Evolutionary conservation across 2,113 vertebrate species (phyloP), one percentile per base, ranked within the genome.

Genomic region (Rhabdomys dilectus): DNA sequence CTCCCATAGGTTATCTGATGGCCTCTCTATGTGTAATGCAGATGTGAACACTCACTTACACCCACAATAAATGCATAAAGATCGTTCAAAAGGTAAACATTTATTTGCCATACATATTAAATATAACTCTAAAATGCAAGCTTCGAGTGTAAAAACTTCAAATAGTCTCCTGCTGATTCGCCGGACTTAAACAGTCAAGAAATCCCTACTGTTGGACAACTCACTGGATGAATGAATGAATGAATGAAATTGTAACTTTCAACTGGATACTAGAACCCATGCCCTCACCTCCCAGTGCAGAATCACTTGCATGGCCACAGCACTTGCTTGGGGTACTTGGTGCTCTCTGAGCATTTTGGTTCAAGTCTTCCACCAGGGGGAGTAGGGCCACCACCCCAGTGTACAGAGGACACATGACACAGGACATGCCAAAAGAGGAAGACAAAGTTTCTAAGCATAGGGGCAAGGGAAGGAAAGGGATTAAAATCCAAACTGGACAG

Each of bases 301-400:
- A 24, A 36, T 39, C 70, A 94, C 75, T 29, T 51, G 34, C 29
- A 58, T 68, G 21, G 1, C 21, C 1, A 80, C 36, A 51, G 39
- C 4, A 7, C n/a, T 13, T 4, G 7, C 4, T 3, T 24, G 48
- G 8, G n/a, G 24, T 58, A 42, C 31, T 72, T 31, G 68, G 17
- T 62, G 51, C 22, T 66, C 36, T 72, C 21, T 2, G 68, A 48
- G 64, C 7, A 19, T 7, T 22, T 3, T 4, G 53, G 68, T 45
- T 0, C 21, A 21, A 26, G 1, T 3, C 26, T 93, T 91, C 97
- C 91, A 93, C 77, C 89, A 96, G 97, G 94, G 97, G 97, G 97
- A 96, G 93, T 5, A 34, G 64, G 72, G 26, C 66, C 0, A 12
- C 95, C 10, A 48, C 1, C 77, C 75, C 80, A 66, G 1, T 0